phyloP scores from a whole-genome alignment of 2,888 invertebrate genomes.

The Eledona agricola region DNA sequence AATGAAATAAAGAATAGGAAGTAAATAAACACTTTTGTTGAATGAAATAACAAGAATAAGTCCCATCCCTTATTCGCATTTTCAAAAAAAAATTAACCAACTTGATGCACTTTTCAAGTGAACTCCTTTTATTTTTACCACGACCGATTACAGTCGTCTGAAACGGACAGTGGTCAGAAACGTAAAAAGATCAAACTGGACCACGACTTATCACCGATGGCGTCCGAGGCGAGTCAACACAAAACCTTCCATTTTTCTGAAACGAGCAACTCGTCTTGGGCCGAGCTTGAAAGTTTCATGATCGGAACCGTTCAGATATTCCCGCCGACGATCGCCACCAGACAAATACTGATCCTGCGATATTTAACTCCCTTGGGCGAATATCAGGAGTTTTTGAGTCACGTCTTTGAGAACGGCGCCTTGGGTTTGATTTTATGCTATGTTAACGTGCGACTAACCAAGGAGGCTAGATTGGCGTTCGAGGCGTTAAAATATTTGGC shows the following conservation, averaged over 20 bases:
- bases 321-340: conserved; percentile 87
- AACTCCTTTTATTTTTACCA: neutral
- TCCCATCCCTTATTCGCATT: too few species aligned
- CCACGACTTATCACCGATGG: conserved; percentile 30
- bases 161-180: conserved; percentile 40
- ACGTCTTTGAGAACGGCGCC: conserved; percentile 93
- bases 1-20: too few species aligned
- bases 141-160: conserved; percentile 14
- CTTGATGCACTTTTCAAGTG: conserved; percentile 35
- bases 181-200: conserved; percentile 50
- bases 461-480: conserved; percentile 92
- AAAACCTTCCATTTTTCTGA: conserved; percentile 59
- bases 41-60: too few species aligned
- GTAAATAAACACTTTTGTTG: too few species aligned
- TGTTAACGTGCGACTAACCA: conserved; percentile 86
- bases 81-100: too few species aligned
- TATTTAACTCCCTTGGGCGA: conserved; percentile 98
- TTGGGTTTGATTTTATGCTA: conserved; percentile 90
- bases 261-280: conserved; percentile 89
- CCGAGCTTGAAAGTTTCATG: conserved; percentile 87
- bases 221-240: conserved; percentile 32
- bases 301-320: conserved; percentile 90
- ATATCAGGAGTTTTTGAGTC: conserved; percentile 95
- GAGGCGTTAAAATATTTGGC: conserved; percentile 96
- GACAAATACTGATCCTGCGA: conserved; percentile 90